Percentiles rank a stretch among this genome's conserved stretches.
Conservation (phyloP, 2,113 vertebrate genomes). For the Podarcis muralis region DNA sequence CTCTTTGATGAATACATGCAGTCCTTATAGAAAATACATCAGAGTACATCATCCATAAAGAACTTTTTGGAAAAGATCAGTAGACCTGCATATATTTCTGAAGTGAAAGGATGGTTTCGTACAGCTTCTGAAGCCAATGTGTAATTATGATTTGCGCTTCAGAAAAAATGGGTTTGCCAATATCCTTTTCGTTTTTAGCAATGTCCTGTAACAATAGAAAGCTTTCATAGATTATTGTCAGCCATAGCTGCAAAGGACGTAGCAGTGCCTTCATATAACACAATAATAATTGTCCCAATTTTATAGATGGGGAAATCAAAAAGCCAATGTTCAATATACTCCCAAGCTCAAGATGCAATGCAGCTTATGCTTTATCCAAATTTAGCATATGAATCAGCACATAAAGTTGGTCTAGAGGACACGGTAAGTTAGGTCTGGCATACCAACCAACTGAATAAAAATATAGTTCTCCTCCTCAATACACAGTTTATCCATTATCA, state of each 20-base stretch:
- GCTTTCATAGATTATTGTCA: neutral
- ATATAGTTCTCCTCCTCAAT: neutral
- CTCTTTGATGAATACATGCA: neutral
- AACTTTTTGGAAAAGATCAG: neutral
- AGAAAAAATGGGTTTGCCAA: neutral
- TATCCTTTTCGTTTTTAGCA: neutral
- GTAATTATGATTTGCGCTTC: neutral
- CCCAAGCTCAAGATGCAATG: neutral
- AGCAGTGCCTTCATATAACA: neutral
- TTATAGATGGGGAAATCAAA: neutral
- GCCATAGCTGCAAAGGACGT: neutral
- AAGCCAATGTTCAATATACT: neutral
- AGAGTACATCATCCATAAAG: accelerated
- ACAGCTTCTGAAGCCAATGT: neutral
- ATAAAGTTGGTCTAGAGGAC: neutral
- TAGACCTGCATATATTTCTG: neutral
- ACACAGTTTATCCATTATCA: neutral
- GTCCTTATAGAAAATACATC: neutral
- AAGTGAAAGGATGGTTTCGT: neutral
- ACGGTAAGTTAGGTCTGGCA: neutral
- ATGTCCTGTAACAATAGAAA: neutral
- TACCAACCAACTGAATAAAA: neutral
- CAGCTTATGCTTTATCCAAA: neutral
- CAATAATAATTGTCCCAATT: neutral
- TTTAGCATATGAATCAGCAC: neutral